These are phyloP conservation scores for Tetragnatha versicolor DNA, from an alignment of 1,140 invertebrate genomes.

Conservation along the genomic window DNA sequence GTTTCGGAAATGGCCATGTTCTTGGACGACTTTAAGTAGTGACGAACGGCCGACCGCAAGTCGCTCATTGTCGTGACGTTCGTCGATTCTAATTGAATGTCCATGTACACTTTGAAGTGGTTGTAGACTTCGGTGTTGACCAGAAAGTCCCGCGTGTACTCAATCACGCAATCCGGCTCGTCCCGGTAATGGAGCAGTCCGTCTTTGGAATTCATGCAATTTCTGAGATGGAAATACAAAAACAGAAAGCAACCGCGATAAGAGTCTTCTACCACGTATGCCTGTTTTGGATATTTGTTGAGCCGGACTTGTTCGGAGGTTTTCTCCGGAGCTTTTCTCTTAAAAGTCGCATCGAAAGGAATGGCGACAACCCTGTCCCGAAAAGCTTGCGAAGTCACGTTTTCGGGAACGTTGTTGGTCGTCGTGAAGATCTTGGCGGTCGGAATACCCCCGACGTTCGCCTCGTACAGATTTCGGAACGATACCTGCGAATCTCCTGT, in stretches of 20 bases:
- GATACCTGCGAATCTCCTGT: conserved; percentile 7
- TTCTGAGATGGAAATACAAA: background rate
- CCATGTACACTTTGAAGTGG: conserved; percentile 2
- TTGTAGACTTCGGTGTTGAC: conserved; percentile 9
- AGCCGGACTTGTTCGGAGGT: background rate
- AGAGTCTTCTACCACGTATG: background rate
- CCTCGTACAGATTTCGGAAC: conserved; percentile 23
- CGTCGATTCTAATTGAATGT: background rate
- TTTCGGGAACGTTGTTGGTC: conserved; percentile 13
- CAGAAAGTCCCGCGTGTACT: conserved; percentile 15
- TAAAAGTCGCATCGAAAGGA: conserved; percentile 6
- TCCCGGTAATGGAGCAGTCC: conserved; percentile 10
- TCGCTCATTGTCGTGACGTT: conserved; percentile 14
- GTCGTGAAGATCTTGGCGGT: conserved; percentile 21
- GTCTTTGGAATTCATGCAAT: background rate
- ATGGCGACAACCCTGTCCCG: conserved; percentile 23
- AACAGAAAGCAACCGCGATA: conserved; percentile 11
- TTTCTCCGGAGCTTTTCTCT: background rate
- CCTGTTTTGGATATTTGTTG: background rate
- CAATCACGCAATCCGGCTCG: background rate
- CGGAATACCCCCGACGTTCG: background rate
- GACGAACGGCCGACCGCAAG: background rate
- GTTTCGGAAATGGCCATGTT: background rate
- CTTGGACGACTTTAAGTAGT: conserved; percentile 10
- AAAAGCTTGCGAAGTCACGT: background rate